Evolutionary conservation across 1,140 invertebrate species (phyloP).

Genomic region (Ooceraea biroi): DNA sequence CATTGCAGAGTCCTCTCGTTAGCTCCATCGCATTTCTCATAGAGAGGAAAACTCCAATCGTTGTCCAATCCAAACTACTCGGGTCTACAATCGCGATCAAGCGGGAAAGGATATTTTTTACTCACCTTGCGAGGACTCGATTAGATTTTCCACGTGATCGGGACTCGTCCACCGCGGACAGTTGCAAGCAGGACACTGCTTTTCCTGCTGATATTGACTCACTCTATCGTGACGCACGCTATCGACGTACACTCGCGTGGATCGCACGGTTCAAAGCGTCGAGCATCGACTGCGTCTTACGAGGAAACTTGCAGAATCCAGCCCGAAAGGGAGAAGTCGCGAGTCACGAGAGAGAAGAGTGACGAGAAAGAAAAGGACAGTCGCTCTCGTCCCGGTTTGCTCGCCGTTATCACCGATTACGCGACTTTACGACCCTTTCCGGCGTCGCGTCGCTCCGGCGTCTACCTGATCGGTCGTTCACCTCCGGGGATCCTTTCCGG

Average conservation of each 20-base stretch:
- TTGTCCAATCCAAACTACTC: too few species aligned
- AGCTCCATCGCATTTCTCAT: conserved; percentile 14
- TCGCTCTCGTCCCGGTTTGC: neutral
- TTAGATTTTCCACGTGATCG: conserved; percentile 25
- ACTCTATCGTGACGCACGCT: conserved; percentile 15
- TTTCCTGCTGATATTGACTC: conserved; percentile 26
- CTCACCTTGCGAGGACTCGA: conserved; percentile 19
- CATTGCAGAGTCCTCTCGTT: too few species aligned
- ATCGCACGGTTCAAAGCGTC: neutral
- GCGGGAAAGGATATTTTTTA: neutral
- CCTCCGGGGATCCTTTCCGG: conserved; percentile 12
- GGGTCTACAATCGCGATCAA: neutral
- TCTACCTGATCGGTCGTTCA: conserved; percentile 31
- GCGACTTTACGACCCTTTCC: conserved; percentile 19
- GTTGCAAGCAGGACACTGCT: conserved; percentile 19
- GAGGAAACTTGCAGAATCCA: conserved; percentile 20
- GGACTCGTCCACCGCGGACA: neutral
- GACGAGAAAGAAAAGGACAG: neutral
- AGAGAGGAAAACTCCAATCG: too few species aligned
- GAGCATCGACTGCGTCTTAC: conserved; percentile 25
- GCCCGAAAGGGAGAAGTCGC: neutral
- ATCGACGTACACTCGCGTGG: conserved; percentile 35
- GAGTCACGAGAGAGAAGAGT: neutral
- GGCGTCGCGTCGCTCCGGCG: neutral
- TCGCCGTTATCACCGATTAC: conserved; percentile 39